Conservation (phyloP, 2,113 vertebrate genomes). For the Cinclus cinclus region DNA sequence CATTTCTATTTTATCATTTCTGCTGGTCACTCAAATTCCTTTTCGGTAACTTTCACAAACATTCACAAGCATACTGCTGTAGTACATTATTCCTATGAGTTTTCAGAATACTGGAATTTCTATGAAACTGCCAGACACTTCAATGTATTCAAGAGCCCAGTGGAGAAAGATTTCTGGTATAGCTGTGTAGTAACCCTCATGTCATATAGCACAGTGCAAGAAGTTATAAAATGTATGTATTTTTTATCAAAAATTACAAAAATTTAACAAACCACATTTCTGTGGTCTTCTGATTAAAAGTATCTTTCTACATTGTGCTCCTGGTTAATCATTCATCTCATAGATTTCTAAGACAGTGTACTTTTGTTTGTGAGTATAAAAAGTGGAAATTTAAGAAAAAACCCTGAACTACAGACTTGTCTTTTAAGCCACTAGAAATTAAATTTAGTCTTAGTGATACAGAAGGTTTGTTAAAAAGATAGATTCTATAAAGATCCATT, state of each 20-base stretch:
- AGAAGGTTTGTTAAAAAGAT: neutral
- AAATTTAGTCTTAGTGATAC: neutral
- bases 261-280: neutral
- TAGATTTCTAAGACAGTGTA: neutral
- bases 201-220: neutral
- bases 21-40: neutral
- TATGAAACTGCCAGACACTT: neutral
- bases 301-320: neutral
- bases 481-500: neutral
- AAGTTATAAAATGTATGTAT: neutral
- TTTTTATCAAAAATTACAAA: neutral
- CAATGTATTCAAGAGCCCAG: neutral
- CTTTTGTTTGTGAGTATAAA: neutral
- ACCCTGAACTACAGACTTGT: fast-evolving
- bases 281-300: neutral
- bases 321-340: neutral
- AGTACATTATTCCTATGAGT: neutral
- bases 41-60: neutral
- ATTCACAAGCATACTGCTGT: neutral
- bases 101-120: neutral
- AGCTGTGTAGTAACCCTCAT: neutral
- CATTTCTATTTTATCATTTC: neutral
- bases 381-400: neutral
- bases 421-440: neutral
- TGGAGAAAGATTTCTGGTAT: neutral